Evolutionary conservation across 2,888 invertebrate species (phyloP), one percentile per base, ranked within the genome.

Genomic region (Choristoneura rosaceana): DNA sequence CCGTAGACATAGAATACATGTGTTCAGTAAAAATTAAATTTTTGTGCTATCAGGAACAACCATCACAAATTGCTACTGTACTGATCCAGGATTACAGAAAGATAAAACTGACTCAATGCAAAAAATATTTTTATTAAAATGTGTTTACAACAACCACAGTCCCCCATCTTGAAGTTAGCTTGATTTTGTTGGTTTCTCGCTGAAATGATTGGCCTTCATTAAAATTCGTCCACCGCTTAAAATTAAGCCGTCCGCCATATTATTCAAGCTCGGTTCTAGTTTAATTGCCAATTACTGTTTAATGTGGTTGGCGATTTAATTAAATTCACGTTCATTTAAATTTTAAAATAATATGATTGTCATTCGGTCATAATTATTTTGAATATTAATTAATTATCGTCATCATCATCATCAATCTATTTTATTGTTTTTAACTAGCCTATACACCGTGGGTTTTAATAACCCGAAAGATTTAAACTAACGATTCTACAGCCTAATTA

Each of bases 161-260:
- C 52, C 9, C 17, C 17, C 17, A 52, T 52, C 15, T 17, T 34
- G 8, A 15, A 15, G 15, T 15, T 52, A 52, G 17, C 9, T 52
- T 9, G 52, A 4, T 17, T 52, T 52, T 52, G 15, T 15, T 38
- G 34, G 38, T 14, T 34, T 34, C 41, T n/a, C 41, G 41, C 41
- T 10, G 55, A 63, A 69, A 69, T 63, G 15, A 63, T 69, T n/a
- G 63, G 38, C 80, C 80, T 80, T 84, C 84, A 85, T 87, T 85
- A 85, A 84, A 87, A 83, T 78, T 79, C 80, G 76, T 77, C 75
- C 79, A 78, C 79, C 80, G 78, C 79, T 81, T 79, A 76, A 82
- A 81, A 81, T 84, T 80, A 80, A 80, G 79, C 78, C 75, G 78
- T 78, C 64, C 71, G 61, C 33, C 52, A 71, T 69, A 67, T 70